Percentiles rank a stretch among this genome's conserved stretches.
Conservation (phyloP, 1,140 invertebrate species). For the Bilobella aurantiaca region DNA sequence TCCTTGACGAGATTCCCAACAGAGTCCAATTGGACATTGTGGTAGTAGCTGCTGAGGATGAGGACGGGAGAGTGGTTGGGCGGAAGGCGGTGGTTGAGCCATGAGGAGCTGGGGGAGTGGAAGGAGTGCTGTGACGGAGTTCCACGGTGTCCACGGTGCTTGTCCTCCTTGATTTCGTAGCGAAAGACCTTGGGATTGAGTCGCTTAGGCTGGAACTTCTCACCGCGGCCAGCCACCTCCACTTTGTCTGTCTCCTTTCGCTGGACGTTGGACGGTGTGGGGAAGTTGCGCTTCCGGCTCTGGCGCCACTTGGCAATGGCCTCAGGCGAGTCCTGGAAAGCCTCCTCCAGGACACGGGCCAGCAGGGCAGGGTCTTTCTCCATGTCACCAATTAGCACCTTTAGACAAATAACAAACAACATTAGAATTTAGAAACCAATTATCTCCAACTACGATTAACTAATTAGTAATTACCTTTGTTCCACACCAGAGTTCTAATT, state of each 20-base stretch:
- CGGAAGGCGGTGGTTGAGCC: neutral
- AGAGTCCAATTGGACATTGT: conserved; percentile 8
- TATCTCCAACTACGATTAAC: too few relatives aligned
- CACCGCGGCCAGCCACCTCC: conserved; percentile 49
- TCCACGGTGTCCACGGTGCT: neutral
- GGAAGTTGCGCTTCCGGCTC: conserved; percentile 52
- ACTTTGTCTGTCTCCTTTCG: conserved; percentile 50
- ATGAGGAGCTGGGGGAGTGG: too few relatives aligned
- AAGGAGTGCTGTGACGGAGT: neutral
- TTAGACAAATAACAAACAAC: too few relatives aligned
- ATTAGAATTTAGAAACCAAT: too few relatives aligned
- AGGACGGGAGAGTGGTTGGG: conserved; percentile 38
- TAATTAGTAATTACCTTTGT: too few relatives aligned
- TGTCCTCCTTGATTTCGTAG: neutral
- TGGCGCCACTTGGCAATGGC: conserved; percentile 70
- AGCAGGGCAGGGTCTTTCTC: neutral
- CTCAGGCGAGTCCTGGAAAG: conserved; percentile 46
- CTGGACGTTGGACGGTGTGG: conserved; percentile 49
- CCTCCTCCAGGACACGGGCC: neutral
- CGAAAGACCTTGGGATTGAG: neutral
- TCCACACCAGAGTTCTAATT: too few relatives aligned
- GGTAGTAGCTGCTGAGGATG: conserved; percentile 14
- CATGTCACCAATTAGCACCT: too few relatives aligned
- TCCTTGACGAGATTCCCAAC: conserved; percentile 7
- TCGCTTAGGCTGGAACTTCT: conserved; percentile 35